These are phyloP conservation scores for Tokudaia tokunoshimensis DNA, from an alignment of 2,797 vertebrate genomes.

Conservation along the genomic window DNA sequence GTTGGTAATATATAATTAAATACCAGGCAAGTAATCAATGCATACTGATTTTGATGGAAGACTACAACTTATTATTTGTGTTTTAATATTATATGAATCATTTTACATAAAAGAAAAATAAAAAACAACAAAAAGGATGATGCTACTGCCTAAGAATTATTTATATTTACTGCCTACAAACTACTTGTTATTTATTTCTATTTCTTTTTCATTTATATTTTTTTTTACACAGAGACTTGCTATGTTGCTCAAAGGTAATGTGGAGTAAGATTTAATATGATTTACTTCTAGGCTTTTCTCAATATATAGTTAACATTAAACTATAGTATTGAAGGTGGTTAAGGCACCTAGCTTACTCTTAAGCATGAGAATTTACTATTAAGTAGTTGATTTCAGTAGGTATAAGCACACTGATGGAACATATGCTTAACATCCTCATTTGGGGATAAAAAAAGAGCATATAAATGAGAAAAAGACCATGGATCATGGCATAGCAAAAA, in stretches of 20 bases:
- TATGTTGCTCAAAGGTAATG: not conserved
- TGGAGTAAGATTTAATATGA: not conserved
- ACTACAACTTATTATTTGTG: not conserved
- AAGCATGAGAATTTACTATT: not conserved
- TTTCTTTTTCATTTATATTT: not conserved
- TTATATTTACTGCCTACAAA: not conserved
- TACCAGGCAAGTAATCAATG: not conserved
- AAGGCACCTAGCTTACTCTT: not conserved
- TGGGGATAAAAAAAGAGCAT: not conserved
- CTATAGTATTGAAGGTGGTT: not conserved
- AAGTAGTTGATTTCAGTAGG: not conserved
- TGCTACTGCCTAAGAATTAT: not conserved
- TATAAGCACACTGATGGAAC: not conserved
- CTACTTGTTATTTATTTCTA: not conserved
- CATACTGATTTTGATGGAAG: not conserved
- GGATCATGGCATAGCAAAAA: not conserved
- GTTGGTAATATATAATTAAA: not conserved
- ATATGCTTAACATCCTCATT: not conserved
- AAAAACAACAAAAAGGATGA: not conserved
- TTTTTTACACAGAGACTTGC: not conserved
- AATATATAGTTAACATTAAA: slow-evolving; percentile 14
- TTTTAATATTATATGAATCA: not conserved
- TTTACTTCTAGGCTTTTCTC: not conserved
- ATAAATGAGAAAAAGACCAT: not conserved
- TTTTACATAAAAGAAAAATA: slow-evolving; percentile 16